These are phyloP conservation scores for Marmota flaviventris DNA, from an alignment of 2,113 vertebrate species.

Conservation along the genomic window DNA sequence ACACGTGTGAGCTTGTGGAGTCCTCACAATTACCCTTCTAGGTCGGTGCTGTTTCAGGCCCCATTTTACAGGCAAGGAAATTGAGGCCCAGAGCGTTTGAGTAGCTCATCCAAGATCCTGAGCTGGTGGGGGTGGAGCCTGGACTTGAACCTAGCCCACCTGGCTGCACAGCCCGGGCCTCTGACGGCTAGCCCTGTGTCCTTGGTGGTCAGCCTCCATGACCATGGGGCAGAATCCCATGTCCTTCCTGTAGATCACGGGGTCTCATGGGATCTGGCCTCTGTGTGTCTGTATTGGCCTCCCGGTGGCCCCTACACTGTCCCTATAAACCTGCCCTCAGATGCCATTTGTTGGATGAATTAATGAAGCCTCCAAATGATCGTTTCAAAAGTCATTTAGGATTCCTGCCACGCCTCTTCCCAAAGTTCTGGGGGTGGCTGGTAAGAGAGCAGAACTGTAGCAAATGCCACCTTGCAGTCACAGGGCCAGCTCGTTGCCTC, in stretches of 20 bases:
- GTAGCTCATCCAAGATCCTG: neutral
- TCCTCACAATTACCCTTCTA: neutral
- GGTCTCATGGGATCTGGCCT: neutral
- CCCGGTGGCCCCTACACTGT: rapidly evolving
- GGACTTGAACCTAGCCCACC: neutral
- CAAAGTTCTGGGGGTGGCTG: neutral
- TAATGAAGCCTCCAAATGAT: neutral
- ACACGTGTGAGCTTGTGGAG: neutral
- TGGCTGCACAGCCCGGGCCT: neutral
- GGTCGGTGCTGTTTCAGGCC: neutral
- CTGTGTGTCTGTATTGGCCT: neutral
- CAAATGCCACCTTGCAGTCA: neutral
- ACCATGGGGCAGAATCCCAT: neutral
- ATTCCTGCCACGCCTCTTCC: neutral
- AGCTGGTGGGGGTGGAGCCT: neutral
- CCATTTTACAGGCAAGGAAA: neutral
- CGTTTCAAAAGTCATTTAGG: neutral
- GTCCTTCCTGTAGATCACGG: neutral
- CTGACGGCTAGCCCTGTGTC: too few relatives aligned
- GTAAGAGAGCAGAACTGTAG: neutral
- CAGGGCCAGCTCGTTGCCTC: too few relatives aligned
- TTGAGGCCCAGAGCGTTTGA: neutral
- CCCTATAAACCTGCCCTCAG: neutral
- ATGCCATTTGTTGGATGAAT: neutral
- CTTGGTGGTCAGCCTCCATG: neutral